phyloP scores from a whole-genome alignment of 1,140 invertebrate species.

The Cheumatopsyche charites region DNA sequence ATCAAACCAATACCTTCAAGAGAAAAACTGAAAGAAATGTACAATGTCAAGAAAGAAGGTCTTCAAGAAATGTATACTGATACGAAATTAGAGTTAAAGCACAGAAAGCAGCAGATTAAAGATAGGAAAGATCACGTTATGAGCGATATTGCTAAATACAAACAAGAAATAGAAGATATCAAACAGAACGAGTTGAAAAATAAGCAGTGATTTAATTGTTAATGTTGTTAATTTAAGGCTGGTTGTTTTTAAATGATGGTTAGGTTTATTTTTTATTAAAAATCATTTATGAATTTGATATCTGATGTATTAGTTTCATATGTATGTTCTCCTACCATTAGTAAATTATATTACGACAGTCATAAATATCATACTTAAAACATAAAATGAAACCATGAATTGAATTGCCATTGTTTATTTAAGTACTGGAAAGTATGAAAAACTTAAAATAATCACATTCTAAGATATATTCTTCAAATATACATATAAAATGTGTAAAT shows the following conservation, averaged over 20 bases:
- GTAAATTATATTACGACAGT: too few species aligned
- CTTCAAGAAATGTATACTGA: slow-evolving; percentile 61
- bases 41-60: slow-evolving; percentile 63
- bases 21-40: slow-evolving; percentile 67
- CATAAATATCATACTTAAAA: too few species aligned
- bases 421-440: slow-evolving; percentile 56
- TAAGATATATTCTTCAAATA: not conserved
- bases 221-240: too few species aligned
- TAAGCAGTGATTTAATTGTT: slow-evolving; percentile 49
- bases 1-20: slow-evolving; percentile 71
- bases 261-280: too few species aligned
- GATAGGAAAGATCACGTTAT: slow-evolving; percentile 58
- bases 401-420: slow-evolving; percentile 49
- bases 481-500: not conserved
- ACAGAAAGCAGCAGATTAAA: slow-evolving; percentile 55
- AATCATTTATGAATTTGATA: too few species aligned
- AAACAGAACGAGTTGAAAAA: slow-evolving; percentile 59
- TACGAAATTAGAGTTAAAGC: slow-evolving; percentile 50
- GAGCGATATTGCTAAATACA: slow-evolving; percentile 60
- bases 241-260: too few species aligned
- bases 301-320: too few species aligned
- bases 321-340: too few species aligned
- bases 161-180: slow-evolving; percentile 59
- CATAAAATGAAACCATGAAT: slow-evolving; percentile 50
- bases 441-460: not conserved